Conservation (phyloP, 2,113 vertebrate genomes). For the Chelonoidis abingdonii region DNA sequence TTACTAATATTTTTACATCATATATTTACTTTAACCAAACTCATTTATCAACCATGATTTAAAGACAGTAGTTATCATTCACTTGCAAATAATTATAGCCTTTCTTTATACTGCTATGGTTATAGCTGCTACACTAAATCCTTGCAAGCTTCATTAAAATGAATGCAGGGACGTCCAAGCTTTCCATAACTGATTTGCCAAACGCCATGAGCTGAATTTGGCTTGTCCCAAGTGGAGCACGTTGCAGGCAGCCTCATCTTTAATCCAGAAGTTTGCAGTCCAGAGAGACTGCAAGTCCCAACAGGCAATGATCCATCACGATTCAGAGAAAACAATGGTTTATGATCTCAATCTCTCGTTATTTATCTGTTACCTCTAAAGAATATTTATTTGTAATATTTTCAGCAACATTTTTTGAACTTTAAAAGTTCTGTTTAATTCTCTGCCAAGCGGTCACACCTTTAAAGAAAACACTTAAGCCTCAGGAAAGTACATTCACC, state of each 20-base stretch:
- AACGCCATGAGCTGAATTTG: not conserved
- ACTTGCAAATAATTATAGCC: constrained; percentile 25
- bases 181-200: not conserved
- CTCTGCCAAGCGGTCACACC: not conserved
- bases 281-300: not conserved
- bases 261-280: not conserved
- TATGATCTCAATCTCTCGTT: not conserved
- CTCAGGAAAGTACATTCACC: not conserved
- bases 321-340: not conserved
- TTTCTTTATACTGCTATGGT: not conserved
- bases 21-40: constrained; percentile 42
- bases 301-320: not conserved
- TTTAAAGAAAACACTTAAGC: not conserved
- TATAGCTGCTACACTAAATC: constrained; percentile 9
- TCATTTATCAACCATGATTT: constrained; percentile 49
- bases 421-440: accelerated
- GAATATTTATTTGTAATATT: not conserved
- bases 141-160: not conserved
- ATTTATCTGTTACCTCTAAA: not conserved
- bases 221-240: not conserved
- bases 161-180: not conserved
- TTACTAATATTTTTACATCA: constrained; percentile 54
- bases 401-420: not conserved
- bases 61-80: constrained; percentile 25
- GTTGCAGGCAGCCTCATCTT: not conserved